A percentile compares a stretch with the other conserved stretches of the same genome.
Conservation (phyloP, 1,140 invertebrate genomes). For the Agrypnia vestita region DNA sequence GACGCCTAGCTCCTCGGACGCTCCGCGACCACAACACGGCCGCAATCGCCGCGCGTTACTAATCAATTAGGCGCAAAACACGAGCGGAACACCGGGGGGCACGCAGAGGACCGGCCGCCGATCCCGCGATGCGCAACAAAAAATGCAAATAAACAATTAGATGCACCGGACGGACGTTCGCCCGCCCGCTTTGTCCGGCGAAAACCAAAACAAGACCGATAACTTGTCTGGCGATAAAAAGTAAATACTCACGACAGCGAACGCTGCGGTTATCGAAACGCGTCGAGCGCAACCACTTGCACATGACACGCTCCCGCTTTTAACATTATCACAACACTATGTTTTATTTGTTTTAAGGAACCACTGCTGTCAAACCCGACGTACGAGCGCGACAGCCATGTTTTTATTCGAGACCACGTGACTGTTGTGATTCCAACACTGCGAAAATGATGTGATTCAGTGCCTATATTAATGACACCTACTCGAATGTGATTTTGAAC, state of each 20-base stretch:
- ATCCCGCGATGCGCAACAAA: not conserved
- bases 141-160: conserved; percentile 39
- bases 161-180: not conserved
- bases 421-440: not conserved
- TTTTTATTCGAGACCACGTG: conserved; percentile 47
- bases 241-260: conserved; percentile 16
- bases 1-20: not conserved
- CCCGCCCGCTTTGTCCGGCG: not conserved
- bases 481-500: too few species aligned
- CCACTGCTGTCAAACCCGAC: conserved; percentile 36
- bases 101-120: not conserved
- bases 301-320: conserved; percentile 24
- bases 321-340: conserved; percentile 13
- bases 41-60: not conserved
- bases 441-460: not conserved
- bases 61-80: conserved; percentile 8
- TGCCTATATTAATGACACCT: too few species aligned
- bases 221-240: not conserved
- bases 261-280: conserved; percentile 11
- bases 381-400: conserved; percentile 32
- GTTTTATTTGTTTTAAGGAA: conserved; percentile 44
- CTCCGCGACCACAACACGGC: too few species aligned
- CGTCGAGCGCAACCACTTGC: not conserved
- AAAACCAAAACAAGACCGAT: conserved; percentile 4
- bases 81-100: conserved; percentile 3